Base-by-base conservation (phyloP, 2,888 invertebrate genomes). In the Catotricha subobsoleta region DNA sequence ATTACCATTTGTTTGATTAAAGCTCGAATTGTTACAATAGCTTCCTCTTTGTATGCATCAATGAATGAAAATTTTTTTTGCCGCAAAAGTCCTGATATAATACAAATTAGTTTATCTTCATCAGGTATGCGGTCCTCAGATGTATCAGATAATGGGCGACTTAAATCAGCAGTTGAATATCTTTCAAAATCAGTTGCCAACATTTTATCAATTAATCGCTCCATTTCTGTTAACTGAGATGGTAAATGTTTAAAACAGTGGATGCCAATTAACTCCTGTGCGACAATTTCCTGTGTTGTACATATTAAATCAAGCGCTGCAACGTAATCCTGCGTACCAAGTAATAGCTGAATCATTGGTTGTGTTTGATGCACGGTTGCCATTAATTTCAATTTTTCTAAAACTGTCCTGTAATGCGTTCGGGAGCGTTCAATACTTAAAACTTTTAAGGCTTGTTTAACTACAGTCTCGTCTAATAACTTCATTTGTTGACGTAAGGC, bases 351-450 rank as follows among this genome's bases (percentile, higher is more conserved):
- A 53, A 98, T 82, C 62, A 91, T 95, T 2, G 94, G 88, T 59
- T 98, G 98, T 15, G 97, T 95, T 67, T 98, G 95, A 59, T 94
- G 82, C 8, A 97, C 91, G 3, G 91, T 92, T 7, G 83, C 77
- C 80, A 97, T 94, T 43, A 94, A 64, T 56, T 87, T 87, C 35
- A 95, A 64, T 52, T 81, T 74, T 50, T 82, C 78, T 54, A 78
- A 66, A 2, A 80, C 71, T 55, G 70, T 64, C 38, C 68, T 64
- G 43, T 77, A 67, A 57, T 82, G 81, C 33, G 68, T 65, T 47
- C 74, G 68, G 2, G 74, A 71, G 53, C 74, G 69, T 20, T 76
- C 76, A 45, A 75, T 66, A 30, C 75, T 76, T 50, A 92, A 67
- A 50, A 92, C 71, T 51, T 76, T 74, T 47, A 92, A 65, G 20